Percentiles rank a stretch among this genome's conserved stretches.
Conservation (phyloP, 2,888 invertebrate species). For the Rhyacophila evoluta region DNA sequence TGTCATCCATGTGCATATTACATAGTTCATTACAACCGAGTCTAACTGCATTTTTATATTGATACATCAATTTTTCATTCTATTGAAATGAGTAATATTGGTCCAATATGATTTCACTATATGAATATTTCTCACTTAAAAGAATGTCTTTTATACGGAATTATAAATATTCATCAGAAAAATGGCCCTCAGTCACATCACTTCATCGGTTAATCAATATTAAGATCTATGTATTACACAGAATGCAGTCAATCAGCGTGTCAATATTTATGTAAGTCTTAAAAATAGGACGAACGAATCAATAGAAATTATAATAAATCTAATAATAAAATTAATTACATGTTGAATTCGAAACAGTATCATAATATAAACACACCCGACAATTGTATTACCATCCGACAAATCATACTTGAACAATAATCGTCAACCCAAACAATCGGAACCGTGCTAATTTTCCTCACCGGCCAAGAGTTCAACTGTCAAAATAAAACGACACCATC, state of each 20-base stretch:
- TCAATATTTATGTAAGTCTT: conserved; percentile 17
- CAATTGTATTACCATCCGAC: neutral
- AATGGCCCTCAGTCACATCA: no score
- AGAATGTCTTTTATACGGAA: no score
- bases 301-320: neutral
- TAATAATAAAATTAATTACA: conserved; percentile 15
- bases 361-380: neutral
- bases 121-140: no score
- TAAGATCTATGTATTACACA: no score
- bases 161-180: no score
- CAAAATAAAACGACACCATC: neutral
- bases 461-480: conserved; percentile 9
- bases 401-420: neutral
- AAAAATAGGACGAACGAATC: neutral
- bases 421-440: neutral
- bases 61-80: no score
- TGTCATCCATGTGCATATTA: no score
- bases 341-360: neutral
- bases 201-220: no score
- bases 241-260: neutral
- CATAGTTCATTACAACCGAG: no score
- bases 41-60: no score
- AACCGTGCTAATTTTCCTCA: neutral
- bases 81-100: no score
- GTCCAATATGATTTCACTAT: no score